Base-by-base conservation (phyloP, 2,888 invertebrate species). In the Horisme vitalbata region DNA sequence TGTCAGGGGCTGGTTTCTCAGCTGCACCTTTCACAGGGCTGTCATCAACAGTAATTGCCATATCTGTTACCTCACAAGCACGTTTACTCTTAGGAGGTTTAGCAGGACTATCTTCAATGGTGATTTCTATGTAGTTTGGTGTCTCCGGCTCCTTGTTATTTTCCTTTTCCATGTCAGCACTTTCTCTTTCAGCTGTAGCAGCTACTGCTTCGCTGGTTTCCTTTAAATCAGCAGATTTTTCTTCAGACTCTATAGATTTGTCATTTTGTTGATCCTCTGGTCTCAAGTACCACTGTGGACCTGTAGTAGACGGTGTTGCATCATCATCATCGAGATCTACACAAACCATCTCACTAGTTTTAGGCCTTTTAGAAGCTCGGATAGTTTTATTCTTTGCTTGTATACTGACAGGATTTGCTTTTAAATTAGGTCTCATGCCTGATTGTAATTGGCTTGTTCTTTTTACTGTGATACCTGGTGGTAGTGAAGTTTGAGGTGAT, bases 321-420 rank as follows among this genome's bases (percentile, higher is more conserved):
- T 82, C 81, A 57, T 89, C 86, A 65, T 86, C 85, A 63, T 88
- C 88, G 30, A 88, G 63, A 41, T 86, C 80, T 3, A 87, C 82
- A 36, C 81, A 83, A 34, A 72, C 60, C 15, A 79, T 61, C 28
- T 68, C 67, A 43, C 21, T 9, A 4, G 50, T 48, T 8, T 50
- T 10, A 44, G 41, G 41, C 20, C 41, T 47, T 49, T 54, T 65
- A 39, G 38, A 14, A 5, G 21, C 1, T 23, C 2, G 15, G 21
- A 7, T 8, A 3, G 7, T 15, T 41, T 9, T 13, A 30, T 12
- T 38, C 11, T 24, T 36, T 6, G 10, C 10, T 30, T 20, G 28
- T 14, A 24, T 21, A 1, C 21, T 41, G 4, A 14, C 15, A 18
- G 33, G 41, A 33, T 28, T 37, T 33, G 15, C 12, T 30, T 9